A percentile compares a stretch with the other conserved stretches of the same genome.
Evolutionary conservation across 2,888 invertebrate genomes (phyloP).

Genomic region (Nephrocerus scutellatus): DNA sequence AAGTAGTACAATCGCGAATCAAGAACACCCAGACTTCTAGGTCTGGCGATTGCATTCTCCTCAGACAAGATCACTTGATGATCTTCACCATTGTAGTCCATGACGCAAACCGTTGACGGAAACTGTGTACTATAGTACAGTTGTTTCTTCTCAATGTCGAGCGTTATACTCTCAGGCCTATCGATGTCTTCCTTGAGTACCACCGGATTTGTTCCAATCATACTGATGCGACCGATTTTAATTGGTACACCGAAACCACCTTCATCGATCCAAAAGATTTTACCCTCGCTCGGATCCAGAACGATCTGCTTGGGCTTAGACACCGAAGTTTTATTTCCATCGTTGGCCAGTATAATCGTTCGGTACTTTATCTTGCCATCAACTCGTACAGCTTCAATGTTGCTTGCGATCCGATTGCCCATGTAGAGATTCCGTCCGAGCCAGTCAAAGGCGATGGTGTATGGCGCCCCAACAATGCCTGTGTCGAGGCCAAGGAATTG

Average conservation of each 20-base stretch:
- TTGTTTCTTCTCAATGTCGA: conserved; percentile 73
- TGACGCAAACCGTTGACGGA: conserved; percentile 63
- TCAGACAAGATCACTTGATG: conserved; percentile 61
- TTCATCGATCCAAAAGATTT: conserved; percentile 93
- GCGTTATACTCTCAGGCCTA: conserved; percentile 74
- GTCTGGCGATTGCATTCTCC: conserved; percentile 64
- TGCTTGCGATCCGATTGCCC: conserved; percentile 82
- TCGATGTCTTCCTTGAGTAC: conserved; percentile 65
- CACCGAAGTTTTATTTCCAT: conserved; percentile 77
- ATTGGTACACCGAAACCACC: conserved; percentile 84
- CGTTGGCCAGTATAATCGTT: conserved; percentile 80
- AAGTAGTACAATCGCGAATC: conserved; percentile 78
- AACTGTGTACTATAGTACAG: conserved; percentile 82
- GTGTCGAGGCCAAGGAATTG: conserved; percentile 73
- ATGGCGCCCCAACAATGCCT: conserved; percentile 86
- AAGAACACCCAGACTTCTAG: conserved; percentile 74
- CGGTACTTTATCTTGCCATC: conserved; percentile 80
- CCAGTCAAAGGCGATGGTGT: conserved; percentile 94
- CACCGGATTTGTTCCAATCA: conserved; percentile 81
- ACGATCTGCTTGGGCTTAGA: conserved; percentile 82
- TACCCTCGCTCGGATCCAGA: conserved; percentile 87
- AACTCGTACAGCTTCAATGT: conserved; percentile 80
- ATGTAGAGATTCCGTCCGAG: conserved; percentile 89
- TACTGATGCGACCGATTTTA: conserved; percentile 84
- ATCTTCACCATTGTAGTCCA: conserved; percentile 67